Base-by-base conservation (phyloP, 2,888 invertebrate genomes). In the Strigamia transsilvanica region DNA sequence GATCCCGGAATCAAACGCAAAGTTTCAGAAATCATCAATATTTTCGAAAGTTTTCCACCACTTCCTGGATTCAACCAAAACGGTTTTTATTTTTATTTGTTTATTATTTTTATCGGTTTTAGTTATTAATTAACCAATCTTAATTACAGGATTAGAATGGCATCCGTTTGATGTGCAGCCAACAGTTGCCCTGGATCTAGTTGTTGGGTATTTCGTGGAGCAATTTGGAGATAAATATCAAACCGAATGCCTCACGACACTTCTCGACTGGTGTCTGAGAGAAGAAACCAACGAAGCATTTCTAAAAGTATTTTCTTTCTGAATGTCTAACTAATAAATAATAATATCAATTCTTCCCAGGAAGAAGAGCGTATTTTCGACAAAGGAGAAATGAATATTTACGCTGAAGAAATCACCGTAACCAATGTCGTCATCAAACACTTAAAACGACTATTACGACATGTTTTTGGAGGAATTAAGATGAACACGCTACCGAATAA, bases 291-390 rank as follows among this genome's bases (percentile, higher is more conserved):
- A 83, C n/a, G 79, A 80, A 51, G 32, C 79, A n/a, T 82, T 82
- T 56, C 27, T 27, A 66, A 61, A 66, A 27, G 34, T 79, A 34
- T 79, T 38, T 38, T 38, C 34, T 34, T 38, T 38, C 9, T 38
- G 4, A 38, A 38, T 38, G 10, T 9, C 6, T 38, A 38, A 38
- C 6, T 38, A 38, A 38, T 38, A 79, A 41, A 13, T 51, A 56
- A 56, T 80, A 9, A 23, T 27, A 9, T 56, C 18, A 23, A 21
- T 27, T 41, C 10, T 38, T 38, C 10, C 0, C 38, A 85, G 83
- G 87, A 88, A 77, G 88, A 91, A 90, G 90, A 89, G 79, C 88
- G 91, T 85, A 90, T 92, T 0, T 93, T 93, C 87, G 92, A 92
- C 84, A 90, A 91, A 85, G 92, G 91, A 83, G 92, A 92, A 85